phyloP scores from a whole-genome alignment of 2,113 vertebrate genomes.

The Notarius quadriscutis region DNA sequence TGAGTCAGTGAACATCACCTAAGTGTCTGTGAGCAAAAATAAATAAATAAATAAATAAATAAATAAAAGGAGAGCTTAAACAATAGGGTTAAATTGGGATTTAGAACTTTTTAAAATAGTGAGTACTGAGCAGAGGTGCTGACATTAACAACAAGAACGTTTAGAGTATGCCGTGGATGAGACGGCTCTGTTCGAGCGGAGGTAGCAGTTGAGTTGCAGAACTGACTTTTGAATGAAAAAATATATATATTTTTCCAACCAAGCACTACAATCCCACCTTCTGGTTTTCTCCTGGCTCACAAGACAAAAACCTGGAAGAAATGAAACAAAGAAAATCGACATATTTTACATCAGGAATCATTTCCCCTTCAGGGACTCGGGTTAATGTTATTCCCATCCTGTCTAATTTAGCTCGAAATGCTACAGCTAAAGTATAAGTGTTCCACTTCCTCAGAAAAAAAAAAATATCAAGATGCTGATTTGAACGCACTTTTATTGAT shows the following conservation, averaged over 20 bases:
- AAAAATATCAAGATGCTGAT: background rate
- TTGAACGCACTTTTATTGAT: background rate
- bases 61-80: background rate
- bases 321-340: background rate
- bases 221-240: background rate
- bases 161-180: background rate
- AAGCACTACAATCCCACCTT: background rate
- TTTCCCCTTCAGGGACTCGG: background rate
- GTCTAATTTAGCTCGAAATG: background rate
- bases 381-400: background rate
- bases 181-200: background rate
- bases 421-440: background rate
- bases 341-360: background rate
- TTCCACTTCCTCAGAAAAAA: no score
- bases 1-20: conserved; percentile 37
- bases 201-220: background rate
- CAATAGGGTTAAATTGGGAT: conserved; percentile 7
- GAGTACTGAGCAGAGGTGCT: background rate
- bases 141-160: background rate
- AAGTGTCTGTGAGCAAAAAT: background rate
- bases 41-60: background rate
- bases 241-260: background rate
- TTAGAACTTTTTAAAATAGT: conserved; percentile 7
- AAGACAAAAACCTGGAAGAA: no score
- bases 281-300: background rate